Conservation (phyloP, 2,888 invertebrate genomes). For the Priocnemis perturbator region DNA sequence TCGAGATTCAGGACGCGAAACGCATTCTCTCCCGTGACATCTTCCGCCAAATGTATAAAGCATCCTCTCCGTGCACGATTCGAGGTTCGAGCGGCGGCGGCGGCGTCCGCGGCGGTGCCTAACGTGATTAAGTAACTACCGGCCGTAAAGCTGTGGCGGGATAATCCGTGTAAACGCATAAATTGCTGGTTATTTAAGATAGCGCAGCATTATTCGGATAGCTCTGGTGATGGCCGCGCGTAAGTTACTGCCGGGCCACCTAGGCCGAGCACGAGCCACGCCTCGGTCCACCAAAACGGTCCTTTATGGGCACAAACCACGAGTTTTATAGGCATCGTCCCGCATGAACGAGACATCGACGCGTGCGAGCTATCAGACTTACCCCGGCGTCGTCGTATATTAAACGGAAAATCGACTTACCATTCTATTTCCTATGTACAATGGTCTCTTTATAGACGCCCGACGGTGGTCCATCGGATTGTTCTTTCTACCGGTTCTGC, state of each 20-base stretch:
- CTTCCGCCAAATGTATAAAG: constrained; percentile 15
- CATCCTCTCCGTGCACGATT: constrained; percentile 8
- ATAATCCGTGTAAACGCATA: constrained; percentile 69
- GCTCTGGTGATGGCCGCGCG: constrained; percentile 62
- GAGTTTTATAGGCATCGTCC: constrained; percentile 45
- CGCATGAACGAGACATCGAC: constrained; percentile 30
- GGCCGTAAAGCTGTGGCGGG: constrained; percentile 61
- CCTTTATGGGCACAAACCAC: constrained; percentile 41
- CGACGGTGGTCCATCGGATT: constrained; percentile 45
- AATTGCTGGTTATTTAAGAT: constrained; percentile 69
- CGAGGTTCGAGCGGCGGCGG: too few species aligned
- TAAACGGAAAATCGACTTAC: constrained; percentile 52
- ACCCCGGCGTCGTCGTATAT: constrained; percentile 29
- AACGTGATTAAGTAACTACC: constrained; percentile 69
- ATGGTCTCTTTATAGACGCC: constrained; percentile 47
- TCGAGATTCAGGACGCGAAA: too few species aligned
- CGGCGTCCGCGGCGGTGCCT: constrained; percentile 39
- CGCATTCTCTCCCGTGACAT: background rate
- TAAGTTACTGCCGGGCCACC: constrained; percentile 67
- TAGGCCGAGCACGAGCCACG: constrained; percentile 55
- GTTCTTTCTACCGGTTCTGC: background rate
- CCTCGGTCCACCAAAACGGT: constrained; percentile 53
- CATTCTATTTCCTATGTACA: constrained; percentile 44
- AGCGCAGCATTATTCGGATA: constrained; percentile 66
- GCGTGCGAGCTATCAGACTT: constrained; percentile 55